Evolutionary conservation across 2,888 invertebrate species (phyloP).

Genomic region (Priocnemis perturbator): DNA sequence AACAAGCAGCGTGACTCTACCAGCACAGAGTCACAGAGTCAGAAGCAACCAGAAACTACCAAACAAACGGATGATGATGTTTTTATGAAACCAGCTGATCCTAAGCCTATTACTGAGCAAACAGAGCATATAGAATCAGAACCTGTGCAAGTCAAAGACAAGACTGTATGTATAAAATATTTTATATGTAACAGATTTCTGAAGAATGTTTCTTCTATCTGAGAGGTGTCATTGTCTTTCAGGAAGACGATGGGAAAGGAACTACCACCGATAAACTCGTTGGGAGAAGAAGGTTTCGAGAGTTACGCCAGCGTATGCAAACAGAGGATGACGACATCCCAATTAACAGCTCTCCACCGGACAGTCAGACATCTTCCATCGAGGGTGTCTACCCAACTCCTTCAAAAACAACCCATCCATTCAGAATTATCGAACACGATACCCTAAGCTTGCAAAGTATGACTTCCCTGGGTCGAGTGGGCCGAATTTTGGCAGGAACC

Average conservation of each 20-base stretch:
- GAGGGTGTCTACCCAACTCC: conserved; percentile 85
- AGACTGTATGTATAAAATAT: conserved; percentile 56
- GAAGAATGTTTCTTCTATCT: neutral
- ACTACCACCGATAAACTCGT: conserved; percentile 65
- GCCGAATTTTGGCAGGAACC: conserved; percentile 85
- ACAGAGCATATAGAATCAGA: conserved; percentile 58
- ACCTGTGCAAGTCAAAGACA: conserved; percentile 56
- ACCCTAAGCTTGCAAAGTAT: conserved; percentile 92
- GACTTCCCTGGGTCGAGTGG: conserved; percentile 90
- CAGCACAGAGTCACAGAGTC: conserved; percentile 54
- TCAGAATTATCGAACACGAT: conserved; percentile 91
- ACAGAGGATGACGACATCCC: conserved; percentile 88
- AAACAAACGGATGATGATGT: conserved; percentile 59
- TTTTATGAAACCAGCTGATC: conserved; percentile 69
- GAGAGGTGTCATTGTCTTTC: conserved; percentile 35
- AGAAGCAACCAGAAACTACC: conserved; percentile 52
- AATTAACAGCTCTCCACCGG: conserved; percentile 82
- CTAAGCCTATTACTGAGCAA: conserved; percentile 58
- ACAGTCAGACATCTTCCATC: conserved; percentile 86
- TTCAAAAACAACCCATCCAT: conserved; percentile 84
- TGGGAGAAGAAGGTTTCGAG: conserved; percentile 87
- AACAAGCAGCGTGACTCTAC: conserved; percentile 64
- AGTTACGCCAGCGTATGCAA: conserved; percentile 90
- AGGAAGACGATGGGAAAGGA: conserved; percentile 75
- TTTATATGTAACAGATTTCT: too few species aligned